phyloP scores from a whole-genome alignment of 1,140 invertebrate species.

The Periplaneta americana region DNA sequence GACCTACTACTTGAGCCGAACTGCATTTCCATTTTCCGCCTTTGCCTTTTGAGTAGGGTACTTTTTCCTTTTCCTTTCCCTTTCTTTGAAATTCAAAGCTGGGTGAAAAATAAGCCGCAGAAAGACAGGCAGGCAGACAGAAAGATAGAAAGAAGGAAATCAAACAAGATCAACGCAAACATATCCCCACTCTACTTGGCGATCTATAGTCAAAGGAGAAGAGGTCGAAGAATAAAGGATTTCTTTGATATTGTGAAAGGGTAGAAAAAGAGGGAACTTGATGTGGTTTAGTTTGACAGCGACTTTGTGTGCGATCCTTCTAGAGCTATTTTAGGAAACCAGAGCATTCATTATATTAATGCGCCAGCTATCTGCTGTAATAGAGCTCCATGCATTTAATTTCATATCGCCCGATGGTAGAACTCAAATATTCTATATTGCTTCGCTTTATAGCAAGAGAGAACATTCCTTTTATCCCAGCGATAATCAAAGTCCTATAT shows the following conservation, averaged over 20 bases:
- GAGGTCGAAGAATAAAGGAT: neutral
- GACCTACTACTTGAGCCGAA: neutral
- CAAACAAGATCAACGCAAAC: neutral
- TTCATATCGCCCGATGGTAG: too few species aligned
- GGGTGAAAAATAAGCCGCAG: neutral
- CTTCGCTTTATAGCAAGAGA: too few species aligned
- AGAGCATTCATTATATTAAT: neutral
- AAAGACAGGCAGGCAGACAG: neutral
- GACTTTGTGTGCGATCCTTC: neutral
- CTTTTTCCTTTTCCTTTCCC: neutral
- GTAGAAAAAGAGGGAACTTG: neutral
- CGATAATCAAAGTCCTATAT: too few species aligned
- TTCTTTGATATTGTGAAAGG: neutral
- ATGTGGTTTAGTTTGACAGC: neutral
- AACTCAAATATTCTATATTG: too few species aligned
- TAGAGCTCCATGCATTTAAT: neutral
- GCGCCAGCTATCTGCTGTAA: neutral
- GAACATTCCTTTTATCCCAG: too few species aligned
- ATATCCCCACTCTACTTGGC: neutral
- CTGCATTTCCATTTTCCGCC: neutral
- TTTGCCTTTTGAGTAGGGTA: neutral
- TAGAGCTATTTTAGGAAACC: neutral
- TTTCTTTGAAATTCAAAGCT: neutral
- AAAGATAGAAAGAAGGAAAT: neutral
- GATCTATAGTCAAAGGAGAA: neutral